phyloP scores from a whole-genome alignment of 92 coral and sea anemone species.

The Umimayanthus kanabou region DNA sequence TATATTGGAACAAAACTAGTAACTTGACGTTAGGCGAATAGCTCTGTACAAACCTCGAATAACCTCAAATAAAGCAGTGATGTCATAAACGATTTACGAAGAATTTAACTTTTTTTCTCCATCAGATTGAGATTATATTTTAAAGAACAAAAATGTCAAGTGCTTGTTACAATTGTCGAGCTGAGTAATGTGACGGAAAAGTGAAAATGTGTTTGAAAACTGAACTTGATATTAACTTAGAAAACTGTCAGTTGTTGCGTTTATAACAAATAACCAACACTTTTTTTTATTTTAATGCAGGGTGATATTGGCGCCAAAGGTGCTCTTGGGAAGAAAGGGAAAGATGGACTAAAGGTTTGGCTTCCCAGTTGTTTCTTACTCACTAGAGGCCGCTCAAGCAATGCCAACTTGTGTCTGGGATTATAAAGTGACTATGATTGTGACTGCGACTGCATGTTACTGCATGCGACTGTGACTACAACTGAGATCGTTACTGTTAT shows the following conservation, averaged over 20 bases:
- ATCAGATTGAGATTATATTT: too few species aligned
- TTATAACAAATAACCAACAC: neutral
- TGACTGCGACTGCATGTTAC: neutral
- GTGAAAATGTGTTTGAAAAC: too few species aligned
- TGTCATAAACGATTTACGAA: neutral
- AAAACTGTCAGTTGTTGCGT: neutral
- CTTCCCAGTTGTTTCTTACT: neutral
- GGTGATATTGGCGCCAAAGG: conserved; percentile 79
- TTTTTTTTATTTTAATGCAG: conserved; percentile 40
- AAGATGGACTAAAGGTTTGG: conserved; percentile 51
- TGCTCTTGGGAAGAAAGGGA: conserved; percentile 62
- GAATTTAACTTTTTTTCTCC: neutral
- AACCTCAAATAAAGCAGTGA: too few species aligned
- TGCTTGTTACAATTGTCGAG: neutral
- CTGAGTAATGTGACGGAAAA: neutral
- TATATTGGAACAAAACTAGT: too few species aligned
- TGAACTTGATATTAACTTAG: neutral
- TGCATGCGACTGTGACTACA: too few species aligned
- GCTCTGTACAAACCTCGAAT: too few species aligned
- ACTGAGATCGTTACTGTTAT: too few species aligned
- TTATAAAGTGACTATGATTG: neutral
- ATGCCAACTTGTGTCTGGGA: too few species aligned
- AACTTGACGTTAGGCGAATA: too few species aligned
- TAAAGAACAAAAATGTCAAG: too few species aligned
- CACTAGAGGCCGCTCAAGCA: too few species aligned